Evolutionary conservation across 2,113 vertebrate genomes (phyloP).

Genomic region (Burhinus bistriatus): DNA sequence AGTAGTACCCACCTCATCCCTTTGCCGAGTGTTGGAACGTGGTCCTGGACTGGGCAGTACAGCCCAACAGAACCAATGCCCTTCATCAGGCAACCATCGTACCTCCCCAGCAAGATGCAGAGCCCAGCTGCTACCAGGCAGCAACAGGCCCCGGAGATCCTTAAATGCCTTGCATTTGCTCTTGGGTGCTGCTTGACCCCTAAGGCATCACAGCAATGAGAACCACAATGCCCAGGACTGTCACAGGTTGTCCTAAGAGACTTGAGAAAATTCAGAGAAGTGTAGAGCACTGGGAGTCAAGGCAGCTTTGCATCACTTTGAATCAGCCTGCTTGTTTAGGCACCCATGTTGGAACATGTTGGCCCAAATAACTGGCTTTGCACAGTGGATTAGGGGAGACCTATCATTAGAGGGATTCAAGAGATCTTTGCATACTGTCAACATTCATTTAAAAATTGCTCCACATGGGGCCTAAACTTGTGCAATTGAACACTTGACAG

Average conservation of each 20-base stretch:
- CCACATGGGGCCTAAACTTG: not conserved
- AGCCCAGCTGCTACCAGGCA: not conserved
- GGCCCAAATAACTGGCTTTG: not conserved
- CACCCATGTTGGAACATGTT: not conserved
- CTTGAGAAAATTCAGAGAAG: not conserved
- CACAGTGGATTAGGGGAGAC: not conserved
- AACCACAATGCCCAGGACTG: not conserved
- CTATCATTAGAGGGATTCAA: not conserved
- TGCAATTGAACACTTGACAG: not conserved
- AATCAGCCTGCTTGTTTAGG: not conserved
- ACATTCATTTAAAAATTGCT: not conserved
- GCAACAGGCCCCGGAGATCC: not conserved
- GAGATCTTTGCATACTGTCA: slow-evolving; percentile 25
- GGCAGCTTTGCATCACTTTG: not conserved
- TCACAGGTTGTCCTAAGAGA: not conserved
- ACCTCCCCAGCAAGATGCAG: not conserved
- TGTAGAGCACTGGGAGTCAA: not conserved
- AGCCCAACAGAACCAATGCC: not conserved
- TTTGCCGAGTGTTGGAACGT: not conserved
- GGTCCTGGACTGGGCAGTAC: not conserved
- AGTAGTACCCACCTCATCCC: rapidly evolving
- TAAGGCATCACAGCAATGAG: not conserved
- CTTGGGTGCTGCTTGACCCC: not conserved
- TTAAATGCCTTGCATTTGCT: not conserved
- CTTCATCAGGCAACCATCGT: rapidly evolving